Base-by-base conservation (phyloP, 2,797 vertebrate species). In the Tokudaia tokunoshimensis region DNA sequence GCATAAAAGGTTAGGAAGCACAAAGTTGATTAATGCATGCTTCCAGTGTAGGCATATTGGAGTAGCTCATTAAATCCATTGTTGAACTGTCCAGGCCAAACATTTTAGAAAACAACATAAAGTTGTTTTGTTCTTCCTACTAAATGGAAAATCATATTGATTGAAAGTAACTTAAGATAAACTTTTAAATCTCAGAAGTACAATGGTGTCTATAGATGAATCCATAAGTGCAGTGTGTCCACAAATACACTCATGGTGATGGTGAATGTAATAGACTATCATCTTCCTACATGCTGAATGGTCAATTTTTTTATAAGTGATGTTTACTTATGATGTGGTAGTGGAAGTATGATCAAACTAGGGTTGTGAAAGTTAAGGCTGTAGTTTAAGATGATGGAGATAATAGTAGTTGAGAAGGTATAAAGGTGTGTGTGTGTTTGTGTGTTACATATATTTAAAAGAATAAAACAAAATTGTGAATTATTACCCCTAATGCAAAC, bases 71-170 rank as follows among this genome's bases (percentile, higher is more conserved):
- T 91, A 76, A 88, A 67, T 41, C 47, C 6, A 44, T 20, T 50
- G 50, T 83, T 78, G 75, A 87, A 92, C 57, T 90, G 70, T 89
- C 12, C 6, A 37, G 34, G 57, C 55, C 61, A 89, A 37, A 89
- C 74, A 55, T 57, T 96, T n/a, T 92, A 89, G 78, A 84, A 89
- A 93, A 74, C 3, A 78, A 20, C 3, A 80, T 79, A 57, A 37
- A 44, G 12, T 8, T 10, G 55, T 41, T 90, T 79, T 79, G 50
- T 76, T 89, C 8, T 31, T n/a, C 37, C 34, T 89, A 87, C 44
- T 29, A 94, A 96, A 67, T 86, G 55, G 79, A 94, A 96, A 52
- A 61, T 57, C 6, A 65, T 82, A 82, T 34, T 90, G 63, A 93
- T 74, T 85, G 2, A 84, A 93, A 91, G 52, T 84, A 88, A 83